A percentile compares a stretch with the other conserved stretches of the same genome.
Conservation (phyloP, 23 tunicate genomes). For the Diplosoma virens region DNA sequence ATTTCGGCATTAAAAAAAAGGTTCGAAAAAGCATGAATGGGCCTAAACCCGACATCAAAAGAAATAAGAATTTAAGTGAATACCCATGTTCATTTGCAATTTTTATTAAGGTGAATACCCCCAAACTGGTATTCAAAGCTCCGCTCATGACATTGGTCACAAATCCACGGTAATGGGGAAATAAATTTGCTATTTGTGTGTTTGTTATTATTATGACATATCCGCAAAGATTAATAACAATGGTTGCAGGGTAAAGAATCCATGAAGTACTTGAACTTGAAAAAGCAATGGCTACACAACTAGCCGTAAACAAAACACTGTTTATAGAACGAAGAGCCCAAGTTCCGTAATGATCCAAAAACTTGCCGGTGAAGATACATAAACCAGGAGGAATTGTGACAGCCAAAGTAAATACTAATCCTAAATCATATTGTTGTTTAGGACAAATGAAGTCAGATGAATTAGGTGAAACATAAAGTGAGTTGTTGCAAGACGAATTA, state of each 20-base stretch:
- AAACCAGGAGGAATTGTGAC: not conserved
- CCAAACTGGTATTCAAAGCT: not conserved
- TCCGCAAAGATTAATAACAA: not conserved
- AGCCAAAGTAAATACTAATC: not conserved
- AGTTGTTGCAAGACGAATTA: not conserved
- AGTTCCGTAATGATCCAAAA: slow-evolving; percentile 7
- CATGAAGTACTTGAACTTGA: not conserved
- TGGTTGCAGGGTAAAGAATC: not conserved
- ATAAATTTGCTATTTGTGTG: not conserved
- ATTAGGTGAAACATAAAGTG: not conserved
- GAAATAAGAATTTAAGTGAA: not conserved
- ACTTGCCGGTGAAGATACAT: not conserved
- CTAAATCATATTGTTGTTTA: not conserved
- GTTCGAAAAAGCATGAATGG: not conserved
- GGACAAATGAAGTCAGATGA: not conserved
- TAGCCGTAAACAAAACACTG: not conserved
- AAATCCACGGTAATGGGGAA: not conserved
- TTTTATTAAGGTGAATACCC: not conserved
- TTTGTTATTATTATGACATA: not conserved
- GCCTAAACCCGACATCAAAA: not conserved
- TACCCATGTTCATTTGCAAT: not conserved
- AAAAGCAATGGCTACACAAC: not conserved
- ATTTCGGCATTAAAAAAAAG: slow-evolving; percentile 10
- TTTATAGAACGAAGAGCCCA: not conserved
- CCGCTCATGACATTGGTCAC: not conserved